Conservation (phyloP, 1,140 invertebrate species). For the Luehdorfia chinensis region DNA sequence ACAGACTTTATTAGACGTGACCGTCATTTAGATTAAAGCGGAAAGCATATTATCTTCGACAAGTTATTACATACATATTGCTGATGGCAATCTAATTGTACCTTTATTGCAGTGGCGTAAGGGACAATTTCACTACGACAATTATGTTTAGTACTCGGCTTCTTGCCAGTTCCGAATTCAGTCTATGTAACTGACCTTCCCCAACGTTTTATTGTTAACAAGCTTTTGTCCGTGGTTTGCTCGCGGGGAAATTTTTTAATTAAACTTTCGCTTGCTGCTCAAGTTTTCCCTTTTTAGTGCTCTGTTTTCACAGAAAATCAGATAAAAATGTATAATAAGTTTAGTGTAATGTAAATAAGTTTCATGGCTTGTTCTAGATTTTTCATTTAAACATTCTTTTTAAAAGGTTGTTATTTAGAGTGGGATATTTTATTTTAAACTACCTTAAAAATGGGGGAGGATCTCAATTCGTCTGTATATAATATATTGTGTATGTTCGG, state of each 20-base stretch:
- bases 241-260: constrained; percentile 11
- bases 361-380: background rate
- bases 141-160: no score
- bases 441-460: no score
- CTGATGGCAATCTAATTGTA: no score
- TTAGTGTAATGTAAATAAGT: background rate
- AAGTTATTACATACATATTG: no score
- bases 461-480: no score
- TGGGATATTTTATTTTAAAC: no score
- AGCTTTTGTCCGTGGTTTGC: constrained; percentile 6
- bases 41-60: no score
- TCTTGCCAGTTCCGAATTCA: background rate
- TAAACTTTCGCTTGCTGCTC: constrained; percentile 8
- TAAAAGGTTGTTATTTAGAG: no score
- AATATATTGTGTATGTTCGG: no score
- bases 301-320: constrained; percentile 1
- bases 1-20: no score
- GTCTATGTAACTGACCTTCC: constrained; percentile 11
- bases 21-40: no score
- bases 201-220: constrained; percentile 12
- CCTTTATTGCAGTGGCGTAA: background rate
- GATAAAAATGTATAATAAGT: background rate
- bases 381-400: no score
- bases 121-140: background rate
- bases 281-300: constrained; percentile 1